phyloP scores from a whole-genome alignment of 2,888 invertebrate genomes.

The Geophilus truncorum region DNA sequence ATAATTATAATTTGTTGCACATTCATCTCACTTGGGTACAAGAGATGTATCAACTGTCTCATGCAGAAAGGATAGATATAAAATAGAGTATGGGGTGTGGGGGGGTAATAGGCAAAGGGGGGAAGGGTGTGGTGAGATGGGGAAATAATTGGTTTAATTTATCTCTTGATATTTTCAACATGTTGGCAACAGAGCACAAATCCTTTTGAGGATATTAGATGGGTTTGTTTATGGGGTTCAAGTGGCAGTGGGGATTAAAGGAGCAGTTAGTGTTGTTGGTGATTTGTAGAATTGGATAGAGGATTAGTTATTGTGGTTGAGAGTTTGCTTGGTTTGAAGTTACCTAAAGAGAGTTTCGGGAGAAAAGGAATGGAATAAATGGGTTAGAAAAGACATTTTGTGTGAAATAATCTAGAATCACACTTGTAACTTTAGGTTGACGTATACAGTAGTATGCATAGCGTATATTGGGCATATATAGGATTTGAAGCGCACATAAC shows the following conservation, averaged over 20 bases:
- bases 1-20: neutral
- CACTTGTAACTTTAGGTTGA: too few species aligned
- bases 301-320: neutral
- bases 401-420: too few species aligned
- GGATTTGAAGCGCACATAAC: too few species aligned
- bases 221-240: neutral
- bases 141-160: neutral
- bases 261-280: neutral
- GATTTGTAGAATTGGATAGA: neutral
- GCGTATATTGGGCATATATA: too few species aligned
- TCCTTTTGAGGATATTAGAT: neutral
- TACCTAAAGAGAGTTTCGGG: too few species aligned
- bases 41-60: slow-evolving; percentile 17
- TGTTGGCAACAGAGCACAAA: slow-evolving; percentile 8
- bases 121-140: neutral
- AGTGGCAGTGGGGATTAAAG: neutral
- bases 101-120: too few species aligned
- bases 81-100: neutral
- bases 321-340: neutral
- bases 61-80: neutral
- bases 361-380: too few species aligned
- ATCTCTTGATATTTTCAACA: slow-evolving; percentile 20
- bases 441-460: too few species aligned
- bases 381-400: too few species aligned
- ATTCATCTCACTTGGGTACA: neutral